Evolutionary conservation across 1,140 invertebrate genomes (phyloP), one percentile per base, ranked within the genome.

Genomic region (Dinothrombium tinctorium): DNA sequence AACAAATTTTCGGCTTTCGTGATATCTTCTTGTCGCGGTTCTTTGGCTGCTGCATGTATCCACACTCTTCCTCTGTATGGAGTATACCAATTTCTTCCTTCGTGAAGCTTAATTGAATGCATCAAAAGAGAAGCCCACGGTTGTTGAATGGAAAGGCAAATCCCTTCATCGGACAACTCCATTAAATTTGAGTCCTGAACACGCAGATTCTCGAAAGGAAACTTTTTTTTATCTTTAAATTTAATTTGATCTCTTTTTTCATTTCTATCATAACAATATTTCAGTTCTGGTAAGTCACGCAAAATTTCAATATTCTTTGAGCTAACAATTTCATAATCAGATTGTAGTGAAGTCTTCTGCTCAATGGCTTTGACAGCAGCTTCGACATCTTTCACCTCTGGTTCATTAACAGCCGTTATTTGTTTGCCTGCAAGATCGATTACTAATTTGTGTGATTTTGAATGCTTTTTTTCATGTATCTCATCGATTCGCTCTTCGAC

Each of bases 111-210:
- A 43, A 94, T 90, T 37, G 86, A 87, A 19, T 71, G 66, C 3
- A 90, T 69, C 0, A 96, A 61, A 17, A 95, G 61, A 2, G 82
- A 84, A 7, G 89, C 90, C 69, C 79, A 94, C 0, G 90, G 90
- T 54, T 96, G 89, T 61, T 89, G 83, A 73, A 95, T 74, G 51
- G 80, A 87, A 5, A 96, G 59, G 60, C 87, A 94, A 47, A 72
- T 61, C 2, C 84, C 86, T 49, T 74, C 64, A 62, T 95, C 89
- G 29, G 68, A 67, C 71, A 89, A 83, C 63, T 84, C 76, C 49
- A 79, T 68, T 37, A 84, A 63, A 51, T 81, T 73, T 42, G 68
- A 67, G 55, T 92, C 83, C 58, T 89, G 83, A 24, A 89, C 65
- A 22, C 71, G 42, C 11, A 46, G 37, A 14, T 31, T 33, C 4